These are phyloP conservation scores for Pipistrellus kuhlii DNA, from an alignment of 2,797 vertebrate genomes.

Conservation along the genomic window DNA sequence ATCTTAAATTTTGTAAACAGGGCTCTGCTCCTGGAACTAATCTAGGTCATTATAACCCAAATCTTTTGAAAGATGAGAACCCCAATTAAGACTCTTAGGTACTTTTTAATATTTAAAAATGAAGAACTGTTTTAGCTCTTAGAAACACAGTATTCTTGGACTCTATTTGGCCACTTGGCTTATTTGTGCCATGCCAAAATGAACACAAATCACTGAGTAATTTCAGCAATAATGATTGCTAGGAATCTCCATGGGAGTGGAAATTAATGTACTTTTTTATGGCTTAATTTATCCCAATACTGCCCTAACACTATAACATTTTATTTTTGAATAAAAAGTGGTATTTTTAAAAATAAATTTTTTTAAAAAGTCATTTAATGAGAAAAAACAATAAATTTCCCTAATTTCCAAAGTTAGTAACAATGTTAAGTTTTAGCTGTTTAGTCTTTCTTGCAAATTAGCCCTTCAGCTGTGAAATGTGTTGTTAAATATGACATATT, in stretches of 20 bases:
- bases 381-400: slow-evolving; percentile 14
- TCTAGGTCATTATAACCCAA: slow-evolving; percentile 72
- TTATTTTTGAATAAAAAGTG: slow-evolving; percentile 38
- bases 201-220: slow-evolving; percentile 33
- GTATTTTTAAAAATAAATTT: too few relatives aligned
- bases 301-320: background rate
- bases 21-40: slow-evolving; percentile 57
- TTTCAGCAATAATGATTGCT: slow-evolving; percentile 37
- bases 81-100: slow-evolving; percentile 45
- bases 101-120: slow-evolving; percentile 61
- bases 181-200: slow-evolving; percentile 31
- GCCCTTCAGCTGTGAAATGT: slow-evolving; percentile 41
- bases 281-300: slow-evolving; percentile 19
- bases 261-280: slow-evolving; percentile 22
- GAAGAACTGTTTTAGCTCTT: slow-evolving; percentile 55
- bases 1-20: slow-evolving; percentile 78
- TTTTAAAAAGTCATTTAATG: slow-evolving; percentile 17
- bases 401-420: slow-evolving; percentile 20
- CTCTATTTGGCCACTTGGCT: slow-evolving; percentile 32
- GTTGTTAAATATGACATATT: slow-evolving; percentile 16
- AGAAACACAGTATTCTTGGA: background rate
- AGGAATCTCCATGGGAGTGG: background rate
- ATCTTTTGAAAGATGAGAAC: slow-evolving; percentile 62
- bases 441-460: slow-evolving; percentile 54
- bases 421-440: slow-evolving; percentile 37